These are phyloP conservation scores for Lycocorax pyrrhopterus DNA, from an alignment of 2,113 vertebrate species.

Conservation along the genomic window DNA sequence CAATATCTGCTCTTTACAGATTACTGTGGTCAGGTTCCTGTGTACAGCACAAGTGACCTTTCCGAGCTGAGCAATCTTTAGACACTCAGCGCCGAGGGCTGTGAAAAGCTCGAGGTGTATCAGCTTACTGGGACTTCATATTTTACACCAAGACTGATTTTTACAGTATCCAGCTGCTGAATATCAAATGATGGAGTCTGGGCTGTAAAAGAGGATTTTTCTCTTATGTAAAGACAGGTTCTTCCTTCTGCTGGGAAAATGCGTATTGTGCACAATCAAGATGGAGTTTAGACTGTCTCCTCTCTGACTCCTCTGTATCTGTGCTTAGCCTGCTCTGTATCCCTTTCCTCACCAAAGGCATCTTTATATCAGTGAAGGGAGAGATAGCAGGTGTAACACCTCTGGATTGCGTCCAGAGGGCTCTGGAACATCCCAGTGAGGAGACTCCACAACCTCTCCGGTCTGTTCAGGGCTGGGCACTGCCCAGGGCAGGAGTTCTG, in stretches of 20 bases:
- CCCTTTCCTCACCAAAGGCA: neutral
- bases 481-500: neutral
- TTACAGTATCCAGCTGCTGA: conserved; percentile 42
- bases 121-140: neutral
- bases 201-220: neutral
- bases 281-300: neutral
- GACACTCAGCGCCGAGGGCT: neutral
- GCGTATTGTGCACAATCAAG: neutral
- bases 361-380: neutral
- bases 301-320: neutral
- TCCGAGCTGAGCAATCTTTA: conserved; percentile 6
- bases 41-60: conserved; percentile 23
- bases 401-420: neutral
- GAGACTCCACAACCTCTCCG: neutral
- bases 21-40: conserved; percentile 19
- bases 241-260: neutral
- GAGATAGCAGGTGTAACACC: neutral
- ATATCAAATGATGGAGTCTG: conserved; percentile 9
- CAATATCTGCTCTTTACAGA: conserved; percentile 58
- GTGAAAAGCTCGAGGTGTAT: conserved; percentile 16
- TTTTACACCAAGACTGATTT: neutral
- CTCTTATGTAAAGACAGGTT: neutral
- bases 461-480: neutral
- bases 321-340: neutral
- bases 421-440: neutral